These are phyloP conservation scores for Scatophagus argus DNA, from an alignment of 2,113 vertebrate species.

Conservation along the genomic window DNA sequence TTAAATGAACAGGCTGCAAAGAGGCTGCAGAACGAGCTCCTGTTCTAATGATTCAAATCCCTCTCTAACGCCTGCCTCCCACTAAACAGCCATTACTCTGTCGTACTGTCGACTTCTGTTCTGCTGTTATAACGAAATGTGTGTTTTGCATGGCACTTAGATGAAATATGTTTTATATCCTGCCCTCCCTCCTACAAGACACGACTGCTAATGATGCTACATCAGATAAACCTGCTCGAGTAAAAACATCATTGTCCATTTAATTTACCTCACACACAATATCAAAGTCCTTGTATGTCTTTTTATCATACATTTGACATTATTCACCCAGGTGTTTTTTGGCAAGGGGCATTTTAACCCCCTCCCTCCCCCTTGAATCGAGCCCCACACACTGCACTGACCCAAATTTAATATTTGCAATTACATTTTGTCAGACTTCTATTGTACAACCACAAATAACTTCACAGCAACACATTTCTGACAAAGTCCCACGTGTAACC, in stretches of 20 bases:
- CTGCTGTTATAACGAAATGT: conserved; percentile 21
- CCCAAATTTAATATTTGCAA: not conserved
- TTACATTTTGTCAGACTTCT: conserved; percentile 11
- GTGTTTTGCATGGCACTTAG: conserved; percentile 31
- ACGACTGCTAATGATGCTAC: conserved; percentile 30
- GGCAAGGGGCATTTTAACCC: no score
- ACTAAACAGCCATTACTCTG: conserved; percentile 27
- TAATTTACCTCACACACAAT: conserved; percentile 23
- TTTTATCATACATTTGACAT: not conserved
- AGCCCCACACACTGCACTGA: not conserved
- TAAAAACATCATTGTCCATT: conserved; percentile 22
- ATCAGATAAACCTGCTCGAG: conserved; percentile 13
- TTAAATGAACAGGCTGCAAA: conserved; percentile 42
- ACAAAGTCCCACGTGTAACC: conserved; percentile 13
- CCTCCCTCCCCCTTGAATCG: not conserved
- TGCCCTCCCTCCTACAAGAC: not conserved
- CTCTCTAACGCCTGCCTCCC: conserved; percentile 24
- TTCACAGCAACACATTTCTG: conserved; percentile 20
- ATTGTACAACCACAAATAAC: conserved; percentile 17
- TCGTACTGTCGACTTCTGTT: conserved; percentile 4
- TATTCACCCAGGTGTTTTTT: not conserved
- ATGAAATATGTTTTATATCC: not conserved
- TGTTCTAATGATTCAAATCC: conserved; percentile 29
- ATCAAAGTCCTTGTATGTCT: not conserved
- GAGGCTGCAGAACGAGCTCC: conserved; percentile 25